Base-by-base conservation (phyloP, 2,113 vertebrate species). In the Hemicordylus capensis region DNA sequence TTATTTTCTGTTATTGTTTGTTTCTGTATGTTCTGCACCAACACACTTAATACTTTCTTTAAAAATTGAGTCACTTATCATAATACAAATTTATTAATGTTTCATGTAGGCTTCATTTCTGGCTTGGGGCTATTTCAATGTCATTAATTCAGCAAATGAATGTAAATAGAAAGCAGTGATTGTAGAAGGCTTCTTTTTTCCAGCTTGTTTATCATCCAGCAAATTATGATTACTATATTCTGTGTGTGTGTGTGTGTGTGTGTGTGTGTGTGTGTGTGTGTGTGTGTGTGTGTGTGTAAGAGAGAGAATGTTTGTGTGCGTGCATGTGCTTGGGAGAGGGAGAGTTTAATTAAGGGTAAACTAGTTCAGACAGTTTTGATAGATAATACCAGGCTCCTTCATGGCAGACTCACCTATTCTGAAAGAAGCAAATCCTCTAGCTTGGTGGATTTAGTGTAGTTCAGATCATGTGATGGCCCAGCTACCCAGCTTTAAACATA, bases 91-190 rank as follows among this genome's bases (percentile, higher is more conserved):
- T 92, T 92, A 92, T 31, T 88, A 89, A 90, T 80, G 46, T 82
- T 77, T 92, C 85, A 77, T 87, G 28, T 88, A 90, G 89, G 22
- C 44, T 91, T 85, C 75, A 64, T 87, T 91, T 93, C 76, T 93
- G 88, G 78, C 86, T 93, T 90, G 84, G 80, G 81, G 82, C 20
- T 94, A 91, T 94, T 92, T 95, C 37, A 59, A 85, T 92, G 72
- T 80, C 42, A 93, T 85, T 93, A 85, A 91, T 92, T 93, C 88
- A 58, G 48, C 86, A 93, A 93, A 93, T 94, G 89, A 92, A 90
- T 85, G 37, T 67, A 91, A 73, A 85, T 85, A 51, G 84, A 93
- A 94, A 93, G 31, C 72, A 92, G 44, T 93, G 92, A 93, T 91
- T 93, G 85, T 89, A 83, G 51, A 81, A 66, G 20, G 48, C 17